phyloP scores from a whole-genome alignment of 2,888 invertebrate species.

The Heliconius aoede region DNA sequence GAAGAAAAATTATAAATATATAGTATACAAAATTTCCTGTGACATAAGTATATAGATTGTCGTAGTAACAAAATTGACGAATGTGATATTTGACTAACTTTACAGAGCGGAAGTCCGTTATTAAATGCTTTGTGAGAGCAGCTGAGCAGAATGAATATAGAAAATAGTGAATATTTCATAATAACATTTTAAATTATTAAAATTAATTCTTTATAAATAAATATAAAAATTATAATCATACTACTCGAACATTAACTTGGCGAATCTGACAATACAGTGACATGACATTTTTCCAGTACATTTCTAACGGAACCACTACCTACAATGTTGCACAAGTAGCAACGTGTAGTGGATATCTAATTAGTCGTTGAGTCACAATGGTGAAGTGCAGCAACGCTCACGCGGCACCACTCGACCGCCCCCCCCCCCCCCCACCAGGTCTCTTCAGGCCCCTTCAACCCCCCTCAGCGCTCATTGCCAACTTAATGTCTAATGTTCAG shows the following conservation, averaged over 20 bases:
- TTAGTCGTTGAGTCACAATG: slow-evolving; percentile 38
- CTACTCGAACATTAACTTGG: not conserved
- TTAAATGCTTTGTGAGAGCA: too few species aligned
- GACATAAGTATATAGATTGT: too few species aligned
- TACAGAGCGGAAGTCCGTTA: too few species aligned
- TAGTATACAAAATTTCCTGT: too few species aligned
- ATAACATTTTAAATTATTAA: not conserved
- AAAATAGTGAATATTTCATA: too few species aligned
- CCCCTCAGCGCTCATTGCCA: slow-evolving; percentile 35
- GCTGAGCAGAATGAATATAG: too few species aligned
- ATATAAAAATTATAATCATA: not conserved
- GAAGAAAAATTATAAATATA: too few species aligned
- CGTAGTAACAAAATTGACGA: too few species aligned
- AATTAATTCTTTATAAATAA: not conserved
- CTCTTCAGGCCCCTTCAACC: slow-evolving; percentile 38
- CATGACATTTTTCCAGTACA: not conserved
- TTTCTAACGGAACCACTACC: not conserved
- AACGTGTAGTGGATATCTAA: slow-evolving; percentile 40
- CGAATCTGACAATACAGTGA: not conserved
- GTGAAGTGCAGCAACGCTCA: slow-evolving; percentile 31
- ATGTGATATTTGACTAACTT: too few species aligned
- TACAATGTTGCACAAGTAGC: slow-evolving; percentile 13
- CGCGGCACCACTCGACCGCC: slow-evolving; percentile 41
- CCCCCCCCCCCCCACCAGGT: slow-evolving; percentile 29
- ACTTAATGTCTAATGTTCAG: slow-evolving; percentile 31